Base-by-base conservation (phyloP, 2,888 invertebrate species). In the Eupithecia subumbrata region DNA sequence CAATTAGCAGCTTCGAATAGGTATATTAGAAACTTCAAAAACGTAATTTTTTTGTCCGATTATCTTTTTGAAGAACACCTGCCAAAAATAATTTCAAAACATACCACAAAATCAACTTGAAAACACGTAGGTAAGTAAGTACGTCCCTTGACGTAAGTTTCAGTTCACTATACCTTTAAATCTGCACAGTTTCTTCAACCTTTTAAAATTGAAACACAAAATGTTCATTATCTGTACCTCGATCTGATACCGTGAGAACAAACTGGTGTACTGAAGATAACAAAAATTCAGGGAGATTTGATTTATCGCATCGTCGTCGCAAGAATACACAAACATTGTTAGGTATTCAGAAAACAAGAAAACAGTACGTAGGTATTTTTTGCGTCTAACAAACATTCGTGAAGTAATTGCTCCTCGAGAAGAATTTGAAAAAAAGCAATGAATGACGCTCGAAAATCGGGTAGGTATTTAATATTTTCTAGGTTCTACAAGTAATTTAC, bases 171-270 rank as follows among this genome's bases (percentile, higher is more conserved):
- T 79, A 81, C 81, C 81, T 80, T 48, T 75, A 45, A 79, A 76
- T 78, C 74, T 78, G 66, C 72, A 71, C 66, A 79, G 75, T 75
- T 74, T 76, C 73, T 70, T 72, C 74, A 79, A 64, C 34, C 43
- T 78, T 75, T 78, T 80, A 73, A 78, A 76, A 68, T 77, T 72
- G 77, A 73, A 64, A 45, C 75, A 76, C 74, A 72, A 69, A 74
- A 72, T 76, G 75, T 82, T 73, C 75, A 79, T 83, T 82, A 87
- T 88, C 85, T 83, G 69, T 71, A 75, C 78, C 81, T 83, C 81
- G 80, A 82, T 86, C 86, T 82, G 76, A 81, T 78, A 82, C 74
- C 87, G 87, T 88, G 88, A 82, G 88, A 88, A 87, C 82, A 79
- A 56, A 71, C 74, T 72, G 71, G 34, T 64, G 64, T 64, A 76